Base-by-base conservation (phyloP, 2,888 invertebrate genomes). In the Polyommatus iphigenia region DNA sequence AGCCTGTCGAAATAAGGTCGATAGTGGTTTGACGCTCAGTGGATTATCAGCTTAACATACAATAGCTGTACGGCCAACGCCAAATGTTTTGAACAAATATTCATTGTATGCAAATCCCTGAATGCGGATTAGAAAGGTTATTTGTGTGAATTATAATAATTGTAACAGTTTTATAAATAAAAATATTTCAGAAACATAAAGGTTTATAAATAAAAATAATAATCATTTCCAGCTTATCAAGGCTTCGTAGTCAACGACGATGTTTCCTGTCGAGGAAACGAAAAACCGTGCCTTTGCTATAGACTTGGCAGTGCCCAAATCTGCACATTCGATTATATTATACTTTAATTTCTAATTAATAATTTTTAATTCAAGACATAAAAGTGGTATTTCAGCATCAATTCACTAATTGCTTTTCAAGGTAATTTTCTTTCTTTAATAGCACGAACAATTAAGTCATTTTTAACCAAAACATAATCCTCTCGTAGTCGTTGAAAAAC, bases 41-140 rank as follows among this genome's bases (percentile, higher is more conserved):
- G 78, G 79, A 83, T 78, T 78, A 78, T 73, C 83, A 83, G 85
- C 83, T 82, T 80, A 80, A 83, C 80, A 85, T 86, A 86, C 87
- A 88, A 88, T 88, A 84, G 85, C 82, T 85, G 85, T 85, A 83
- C 85, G 85, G 84, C 83, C 84, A 85, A 85, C 84, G 83, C 87
- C 88, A 87, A 91, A 90, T 90, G 90, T 90, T 91, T 90, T 88
- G 88, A 86, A 86, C 91, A 91, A 91, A 91, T 90, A 91, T 91
- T 90, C 91, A 90, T 89, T 88, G 89, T 87, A 90, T 91, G 90
- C 91, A 91, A 91, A 91, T 91, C 88, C 89, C 82, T 87, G 73
- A 86, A 85, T 85, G 85, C 85, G 90, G 88, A 90, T 90, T 90
- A 90, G 90, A 88, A 87, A 85, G 84, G 87, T 85, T 86, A 85